Evolutionary conservation across 2,888 invertebrate genomes (phyloP), one percentile per base, ranked within the genome.

Genomic region (Digitonthophagus gazella): DNA sequence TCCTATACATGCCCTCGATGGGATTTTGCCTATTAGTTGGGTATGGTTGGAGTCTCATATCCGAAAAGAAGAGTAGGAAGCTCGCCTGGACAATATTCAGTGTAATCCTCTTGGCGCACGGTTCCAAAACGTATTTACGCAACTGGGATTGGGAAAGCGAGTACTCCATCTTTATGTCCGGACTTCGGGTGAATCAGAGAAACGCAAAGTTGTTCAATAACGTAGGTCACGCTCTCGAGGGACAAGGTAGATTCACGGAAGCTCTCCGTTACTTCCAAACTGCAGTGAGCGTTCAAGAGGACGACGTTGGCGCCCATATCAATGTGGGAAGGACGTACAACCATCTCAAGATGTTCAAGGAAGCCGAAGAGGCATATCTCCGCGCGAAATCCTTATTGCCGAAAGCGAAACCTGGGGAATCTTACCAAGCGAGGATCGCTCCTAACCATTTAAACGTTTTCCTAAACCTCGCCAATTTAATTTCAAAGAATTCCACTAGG

Each of bases 201-300:
- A 98, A 98, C 84, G 98, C 98, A 18, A 98, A 98, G 83, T 86
- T 98, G 18, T 98, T 95, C 84, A 98, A 98, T 84, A 98, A 98
- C 83, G 97, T 98, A 1, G 98, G 97, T 0, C 97, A 98, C 83
- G 96, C 97, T 0, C 84, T 98, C 75, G 97, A 98, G 85, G 92
- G 89, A 72, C 88, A 90, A 76, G 88, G 86, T 0, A 85, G 84
- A 20, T 90, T 87, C 76, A 83, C 84, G 0, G 95, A 96, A 80
- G 97, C 98, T 0, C 84, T 98, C 69, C 87, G 89, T 72, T 98
- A 95, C 84, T 97, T 97, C 82, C 91, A 94, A 79, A 93, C 94
- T 77, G 97, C 97, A 11, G 95, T 95, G 16, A 89, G 89, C 79
- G 96, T 97, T 5, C 98, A 98, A 83, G 92, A 93, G 11, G 97